phyloP scores from a whole-genome alignment of 37 sponge, comb jelly and placozoan genomes.

The Crambe crambe region DNA sequence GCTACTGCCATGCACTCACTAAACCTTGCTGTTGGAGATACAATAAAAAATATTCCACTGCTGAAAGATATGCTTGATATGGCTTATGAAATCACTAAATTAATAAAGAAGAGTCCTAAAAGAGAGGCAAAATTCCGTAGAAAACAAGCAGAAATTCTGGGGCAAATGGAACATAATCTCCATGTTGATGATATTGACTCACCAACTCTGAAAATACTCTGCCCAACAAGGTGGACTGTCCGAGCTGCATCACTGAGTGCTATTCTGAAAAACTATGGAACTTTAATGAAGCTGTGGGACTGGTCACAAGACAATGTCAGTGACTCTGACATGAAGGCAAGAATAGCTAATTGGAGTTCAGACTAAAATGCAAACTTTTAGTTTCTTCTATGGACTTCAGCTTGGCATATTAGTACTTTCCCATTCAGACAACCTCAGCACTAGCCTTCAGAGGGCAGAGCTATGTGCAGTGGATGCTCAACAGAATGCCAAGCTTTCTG shows the following conservation, averaged over 20 bases:
- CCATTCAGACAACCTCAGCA: constrained; percentile 6
- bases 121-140: constrained; percentile 2
- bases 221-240: constrained; percentile 10
- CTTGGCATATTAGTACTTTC: background rate
- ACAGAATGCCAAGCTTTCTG: constrained; percentile 12
- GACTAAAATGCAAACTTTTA: background rate
- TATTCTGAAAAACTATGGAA: constrained; percentile 3
- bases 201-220: constrained; percentile 10
- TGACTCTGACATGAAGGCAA: background rate
- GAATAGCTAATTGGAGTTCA: background rate
- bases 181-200: constrained; percentile 1
- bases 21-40: constrained; percentile 55
- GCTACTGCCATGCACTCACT: constrained; percentile 60
- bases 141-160: background rate
- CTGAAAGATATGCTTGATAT: constrained; percentile 47
- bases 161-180: background rate
- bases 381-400: background rate
- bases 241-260: constrained; percentile 10
- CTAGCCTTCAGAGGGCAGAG: constrained; percentile 8
- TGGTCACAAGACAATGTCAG: background rate
- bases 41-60: constrained; percentile 27
- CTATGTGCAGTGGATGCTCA: constrained; percentile 15
- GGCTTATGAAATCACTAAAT: constrained; percentile 50
- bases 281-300: background rate
- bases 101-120: constrained; percentile 30